phyloP scores from a whole-genome alignment of 1,140 invertebrate species.

The Cherax quadricarinatus region DNA sequence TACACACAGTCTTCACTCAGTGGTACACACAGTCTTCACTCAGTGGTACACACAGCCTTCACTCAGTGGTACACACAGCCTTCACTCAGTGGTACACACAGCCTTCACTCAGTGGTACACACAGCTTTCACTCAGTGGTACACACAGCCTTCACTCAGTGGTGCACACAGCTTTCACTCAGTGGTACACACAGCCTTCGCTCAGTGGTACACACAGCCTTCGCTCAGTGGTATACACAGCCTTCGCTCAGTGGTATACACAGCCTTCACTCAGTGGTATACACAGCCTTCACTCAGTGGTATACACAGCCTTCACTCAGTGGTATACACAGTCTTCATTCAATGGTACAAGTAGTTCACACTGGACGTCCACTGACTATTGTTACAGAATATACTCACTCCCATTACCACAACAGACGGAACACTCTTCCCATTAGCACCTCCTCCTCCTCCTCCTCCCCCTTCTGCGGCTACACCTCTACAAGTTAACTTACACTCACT shows the following conservation, averaged over 20 bases:
- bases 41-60: no score
- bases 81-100: not conserved
- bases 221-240: not conserved
- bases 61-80: not conserved
- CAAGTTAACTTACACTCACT: slow-evolving; percentile 10
- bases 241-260: not conserved
- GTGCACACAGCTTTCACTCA: not conserved
- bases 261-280: not conserved
- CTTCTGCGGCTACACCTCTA: not conserved
- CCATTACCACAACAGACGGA: not conserved
- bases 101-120: no score
- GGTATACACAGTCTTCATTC: not conserved
- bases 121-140: no score
- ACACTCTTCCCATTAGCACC: slow-evolving; percentile 15
- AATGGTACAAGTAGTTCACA: not conserved
- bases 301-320: not conserved
- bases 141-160: no score
- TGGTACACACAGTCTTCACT: no score
- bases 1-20: no score
- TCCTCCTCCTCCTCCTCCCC: no score
- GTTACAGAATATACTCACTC: not conserved
- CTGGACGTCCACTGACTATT: not conserved
- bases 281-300: not conserved
- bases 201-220: not conserved
- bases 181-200: no score